Evolutionary conservation across 2,797 vertebrate genomes (phyloP), one percentile per base, ranked within the genome.

Genomic region (Mus minutoides): DNA sequence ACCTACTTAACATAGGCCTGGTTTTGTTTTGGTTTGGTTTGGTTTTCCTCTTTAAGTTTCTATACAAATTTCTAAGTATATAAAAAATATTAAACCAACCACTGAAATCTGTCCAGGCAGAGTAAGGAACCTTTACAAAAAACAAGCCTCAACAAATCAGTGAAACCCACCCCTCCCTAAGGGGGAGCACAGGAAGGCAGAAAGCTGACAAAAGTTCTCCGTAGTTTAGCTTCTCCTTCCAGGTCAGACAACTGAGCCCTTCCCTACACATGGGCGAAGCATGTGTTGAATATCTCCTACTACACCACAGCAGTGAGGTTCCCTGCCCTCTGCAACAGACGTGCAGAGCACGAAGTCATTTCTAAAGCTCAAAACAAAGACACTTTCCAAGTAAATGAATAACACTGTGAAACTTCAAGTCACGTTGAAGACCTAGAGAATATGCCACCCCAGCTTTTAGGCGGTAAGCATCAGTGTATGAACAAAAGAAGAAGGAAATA

Each of bases 111-210:
- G n/a, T 71, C 62, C 60, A 37, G 49, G 54, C 46, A 43, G 46
- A 93, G 13, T 77, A 49, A 92, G 49, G 71, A 88, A 76, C 52
- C 34, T 79, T 84, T 37, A 83, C 19, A 80, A 97, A 92, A 92
- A 71, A 9, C 58, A 95, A 79, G 22, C 21, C 40, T 75, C 85
- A 86, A 91, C 40, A 88, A 76, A 88, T 22, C 37, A 67, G 91
- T 46, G 56, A 85, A 96, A 75, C 64, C 31, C 34, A 86, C 56
- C 12, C 19, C 77, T 69, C 58, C 83, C 58, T 6, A 0, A 4
- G 22, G 46, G 43, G 78, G 64, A 26, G 17, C 29, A 17, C 2
- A 88, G 22, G 52, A 69, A 95, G 89, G 67, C 60, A 76, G 92
- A n/a, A 73, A 4, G 26, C 43, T 82, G 67, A 87, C 76, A 86